phyloP scores from a whole-genome alignment of 2,113 vertebrate genomes.

The Ochotona princeps region DNA sequence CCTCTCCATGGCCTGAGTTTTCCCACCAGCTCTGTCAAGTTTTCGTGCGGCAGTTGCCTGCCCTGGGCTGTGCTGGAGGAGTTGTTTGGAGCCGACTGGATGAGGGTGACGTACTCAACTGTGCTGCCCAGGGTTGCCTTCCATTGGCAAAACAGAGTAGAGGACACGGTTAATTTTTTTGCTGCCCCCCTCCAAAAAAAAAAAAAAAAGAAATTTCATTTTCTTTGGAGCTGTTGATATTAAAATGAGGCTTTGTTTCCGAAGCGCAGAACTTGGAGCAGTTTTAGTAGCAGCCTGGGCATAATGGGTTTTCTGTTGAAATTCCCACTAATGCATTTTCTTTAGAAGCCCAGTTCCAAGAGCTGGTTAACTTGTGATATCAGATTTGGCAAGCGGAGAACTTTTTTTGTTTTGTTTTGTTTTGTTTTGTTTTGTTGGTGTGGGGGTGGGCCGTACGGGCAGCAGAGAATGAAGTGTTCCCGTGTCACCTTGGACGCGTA shows the following conservation, averaged over 20 bases:
- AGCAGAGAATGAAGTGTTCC: constrained; percentile 33
- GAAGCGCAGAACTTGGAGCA: neutral
- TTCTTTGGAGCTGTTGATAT: constrained; percentile 11
- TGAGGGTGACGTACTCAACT: neutral
- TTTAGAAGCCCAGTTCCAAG: constrained; percentile 47
- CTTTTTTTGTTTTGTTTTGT: constrained; percentile 7
- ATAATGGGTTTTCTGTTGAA: constrained; percentile 67
- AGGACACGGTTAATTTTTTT: neutral
- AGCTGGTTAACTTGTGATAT: constrained; percentile 65
- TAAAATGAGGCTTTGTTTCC: neutral
- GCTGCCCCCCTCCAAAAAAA: neutral
- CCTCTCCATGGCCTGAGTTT: too few relatives aligned
- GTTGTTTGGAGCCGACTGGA: neutral
- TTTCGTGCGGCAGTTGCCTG: neutral
- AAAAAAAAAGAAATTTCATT: constrained; percentile 18
- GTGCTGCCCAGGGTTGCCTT: neutral
- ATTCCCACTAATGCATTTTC: constrained; percentile 64
- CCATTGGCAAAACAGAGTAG: neutral
- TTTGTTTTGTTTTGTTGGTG: neutral
- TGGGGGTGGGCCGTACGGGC: neutral
- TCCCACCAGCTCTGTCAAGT: too few relatives aligned
- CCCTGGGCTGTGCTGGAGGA: too few relatives aligned
- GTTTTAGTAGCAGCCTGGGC: neutral
- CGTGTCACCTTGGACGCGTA: constrained; percentile 21
- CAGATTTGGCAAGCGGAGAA: constrained; percentile 42